Base-by-base conservation (phyloP, 2,797 vertebrate species). In the Pseudochirops corinnae region DNA sequence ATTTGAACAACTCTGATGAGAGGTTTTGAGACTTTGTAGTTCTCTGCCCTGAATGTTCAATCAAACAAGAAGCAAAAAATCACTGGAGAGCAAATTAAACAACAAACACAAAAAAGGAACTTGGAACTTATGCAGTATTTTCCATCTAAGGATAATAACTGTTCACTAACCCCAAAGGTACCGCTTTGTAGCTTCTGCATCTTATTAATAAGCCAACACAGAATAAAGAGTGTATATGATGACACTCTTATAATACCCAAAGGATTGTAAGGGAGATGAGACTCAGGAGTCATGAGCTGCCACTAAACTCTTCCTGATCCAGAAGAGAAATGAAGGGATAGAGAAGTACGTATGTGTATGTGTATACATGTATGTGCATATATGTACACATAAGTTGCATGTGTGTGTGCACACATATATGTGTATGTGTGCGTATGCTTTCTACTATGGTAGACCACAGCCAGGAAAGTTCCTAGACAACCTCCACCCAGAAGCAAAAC, bases 1-100 rank as follows among this genome's bases (percentile, higher is more conserved):
- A 58, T 39, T 57, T 87, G 50, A 95, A 92, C 18, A 56, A 52
- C 29, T 90, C 91, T 55, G 11, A 56, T n/a, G 29, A 92, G 67
- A 58, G 21, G n/a, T 53, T 95, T 62, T 53, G 92, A 95, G 55
- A 56, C 60, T 92, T 95, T 94, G 82, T 50, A 46, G 60, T 55
- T 90, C 92, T 58, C 58, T 62, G 53, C 10, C 52, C 93, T 91
- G 58, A 95, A 92, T 56, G 91, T 21, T 94, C 93, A 93, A 57
- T 94, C 93, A 93, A 60, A 57, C 52, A 52, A 91, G 92, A 31
- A 96, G 26, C 55, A 28, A 18, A 82, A 82, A 21, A 90, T 2
- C 31, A 92, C 90, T 60, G 58, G 29, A 90, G 26, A 94, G 55
- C 10, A 55, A 28, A 56, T 57, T 26, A 26, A 87, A 55, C 33